Percentiles rank a stretch among this genome's conserved stretches.
These are phyloP conservation scores for Atrina japonica DNA, from an alignment of 2,888 invertebrate species.

Conservation along the genomic window DNA sequence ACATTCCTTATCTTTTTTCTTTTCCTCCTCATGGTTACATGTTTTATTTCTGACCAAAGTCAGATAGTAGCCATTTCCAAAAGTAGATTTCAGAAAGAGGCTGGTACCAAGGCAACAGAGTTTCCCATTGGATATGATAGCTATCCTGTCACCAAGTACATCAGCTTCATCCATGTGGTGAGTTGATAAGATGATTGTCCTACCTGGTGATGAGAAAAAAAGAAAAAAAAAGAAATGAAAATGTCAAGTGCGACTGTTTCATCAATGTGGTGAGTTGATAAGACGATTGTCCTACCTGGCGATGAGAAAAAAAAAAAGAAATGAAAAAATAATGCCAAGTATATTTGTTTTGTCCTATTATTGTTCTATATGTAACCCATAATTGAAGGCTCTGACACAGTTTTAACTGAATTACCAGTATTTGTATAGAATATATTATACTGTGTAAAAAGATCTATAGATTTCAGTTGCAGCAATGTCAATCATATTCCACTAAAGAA, in stretches of 20 bases:
- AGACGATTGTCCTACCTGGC: slow-evolving; percentile 80
- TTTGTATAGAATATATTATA: no score
- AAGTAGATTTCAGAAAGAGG: slow-evolving; percentile 82
- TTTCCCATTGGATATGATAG: slow-evolving; percentile 81
- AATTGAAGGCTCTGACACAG: not conserved
- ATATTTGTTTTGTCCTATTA: no score
- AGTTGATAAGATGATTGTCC: slow-evolving; percentile 82
- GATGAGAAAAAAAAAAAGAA: no score
- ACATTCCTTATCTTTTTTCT: not conserved
- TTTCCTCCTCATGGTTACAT: slow-evolving; percentile 13
- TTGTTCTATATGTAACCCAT: not conserved
- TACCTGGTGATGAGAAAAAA: slow-evolving; percentile 58
- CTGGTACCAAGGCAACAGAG: slow-evolving; percentile 81
- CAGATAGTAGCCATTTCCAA: slow-evolving; percentile 83
- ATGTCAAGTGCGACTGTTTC: no score
- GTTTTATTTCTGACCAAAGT: slow-evolving; percentile 74
- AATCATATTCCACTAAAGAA: no score
- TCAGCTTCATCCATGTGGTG: slow-evolving; percentile 87
- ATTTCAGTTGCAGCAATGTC: no score
- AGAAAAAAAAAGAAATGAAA: no score
- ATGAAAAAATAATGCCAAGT: no score
- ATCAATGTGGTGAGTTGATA: slow-evolving; percentile 83
- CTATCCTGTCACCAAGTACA: slow-evolving; percentile 82
- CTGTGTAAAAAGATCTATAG: no score
- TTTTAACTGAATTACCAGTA: not conserved